Base-by-base conservation (phyloP, 2,797 vertebrate genomes). In the Melanotaenia pygmaea region DNA sequence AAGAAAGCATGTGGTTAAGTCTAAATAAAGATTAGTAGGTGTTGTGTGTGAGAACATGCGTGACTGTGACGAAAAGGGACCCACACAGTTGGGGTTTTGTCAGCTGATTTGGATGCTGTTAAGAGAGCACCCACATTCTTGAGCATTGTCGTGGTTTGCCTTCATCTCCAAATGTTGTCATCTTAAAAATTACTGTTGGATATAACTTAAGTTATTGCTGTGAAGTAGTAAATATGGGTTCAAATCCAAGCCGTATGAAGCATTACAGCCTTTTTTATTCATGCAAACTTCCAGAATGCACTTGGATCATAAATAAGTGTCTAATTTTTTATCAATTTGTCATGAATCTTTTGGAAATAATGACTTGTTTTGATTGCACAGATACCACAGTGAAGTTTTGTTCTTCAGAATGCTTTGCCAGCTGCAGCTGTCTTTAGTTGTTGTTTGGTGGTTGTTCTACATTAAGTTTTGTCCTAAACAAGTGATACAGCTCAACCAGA, bases 21-120 rank as follows among this genome's bases (percentile, higher is more conserved):
- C 88, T 93, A 92, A 92, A 93, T 90, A 89, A 91, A 91, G 90
- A 89, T 63, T 43, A 38, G 64, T 64, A 76, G 83, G 75, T 70
- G 59, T 59, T 45, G 45, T 59, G 50, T 72, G 67, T 64, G 61
- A 64, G 64, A 76, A 86, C 70, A 66, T 77, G 72, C 30, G 64
- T 61, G 43, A 43, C 67, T 56, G 53, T 30, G 67, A 77, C 59
- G 72, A 34, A 70, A 74, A 60, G 67, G 51, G 24, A 76, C 70
- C 57, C 59, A 61, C 77, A 79, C 73, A 74, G 35, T 59, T 20
- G 59, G 53, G 64, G 60, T 82, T 80, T 71, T 81, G 63, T 82
- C 67, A 87, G 67, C 70, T 85, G 77, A 56, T 70, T 22, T 20
- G 34, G 53, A 8, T 20, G 2, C 24, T 58, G 43, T 67, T 77